Conservation (phyloP, 2,113 vertebrate species). For the Lota lota region DNA sequence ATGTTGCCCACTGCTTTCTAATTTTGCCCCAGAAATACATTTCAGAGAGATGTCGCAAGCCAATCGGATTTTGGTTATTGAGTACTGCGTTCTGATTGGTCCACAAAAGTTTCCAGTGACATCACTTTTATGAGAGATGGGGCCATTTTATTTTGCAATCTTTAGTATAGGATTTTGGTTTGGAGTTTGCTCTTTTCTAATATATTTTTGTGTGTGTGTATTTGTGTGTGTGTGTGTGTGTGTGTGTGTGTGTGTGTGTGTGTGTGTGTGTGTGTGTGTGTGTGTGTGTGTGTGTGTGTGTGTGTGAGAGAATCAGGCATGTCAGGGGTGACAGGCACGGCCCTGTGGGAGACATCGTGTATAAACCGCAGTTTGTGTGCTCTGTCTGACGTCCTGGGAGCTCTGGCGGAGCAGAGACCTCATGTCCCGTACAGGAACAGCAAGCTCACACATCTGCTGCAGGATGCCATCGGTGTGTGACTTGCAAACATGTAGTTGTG, state of each 20-base stretch:
- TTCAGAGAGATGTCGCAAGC: too few relatives aligned
- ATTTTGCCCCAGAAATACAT: too few relatives aligned
- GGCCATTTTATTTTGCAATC: too few relatives aligned
- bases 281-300: constrained; percentile 5
- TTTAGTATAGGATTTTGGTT: too few relatives aligned
- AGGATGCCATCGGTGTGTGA: constrained; percentile 75
- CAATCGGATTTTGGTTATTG: too few relatives aligned
- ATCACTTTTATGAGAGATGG: too few relatives aligned
- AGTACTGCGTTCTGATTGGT: too few relatives aligned
- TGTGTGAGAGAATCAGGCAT: constrained; percentile 58
- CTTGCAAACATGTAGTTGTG: neutral
- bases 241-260: too few relatives aligned
- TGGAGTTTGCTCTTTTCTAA: too few relatives aligned
- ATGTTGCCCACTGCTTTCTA: too few relatives aligned
- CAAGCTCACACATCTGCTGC: constrained; percentile 83
- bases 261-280: constrained; percentile 4
- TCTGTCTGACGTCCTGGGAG: constrained; percentile 80
- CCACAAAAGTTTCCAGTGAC: too few relatives aligned
- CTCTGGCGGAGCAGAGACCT: constrained; percentile 75
- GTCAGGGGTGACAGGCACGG: constrained; percentile 76
- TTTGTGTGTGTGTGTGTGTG: neutral
- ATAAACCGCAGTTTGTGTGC: constrained; percentile 84
- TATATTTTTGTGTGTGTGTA: too few relatives aligned
- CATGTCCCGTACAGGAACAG: constrained; percentile 86
- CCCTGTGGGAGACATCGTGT: constrained; percentile 78